phyloP scores from a whole-genome alignment of 2,888 invertebrate species.

The Hydropsyche betteni region DNA sequence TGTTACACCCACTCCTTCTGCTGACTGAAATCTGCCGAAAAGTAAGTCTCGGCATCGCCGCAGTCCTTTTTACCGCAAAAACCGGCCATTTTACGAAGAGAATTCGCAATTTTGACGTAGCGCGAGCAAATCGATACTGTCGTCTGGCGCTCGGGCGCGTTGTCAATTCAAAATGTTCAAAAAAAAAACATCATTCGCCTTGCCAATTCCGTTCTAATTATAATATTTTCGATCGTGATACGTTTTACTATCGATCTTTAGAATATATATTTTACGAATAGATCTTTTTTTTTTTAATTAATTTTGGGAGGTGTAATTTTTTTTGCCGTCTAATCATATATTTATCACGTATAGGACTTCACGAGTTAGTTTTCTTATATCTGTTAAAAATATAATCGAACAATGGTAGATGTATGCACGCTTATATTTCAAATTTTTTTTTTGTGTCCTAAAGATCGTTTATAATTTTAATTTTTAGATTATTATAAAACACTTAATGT shows the following conservation, averaged over 20 bases:
- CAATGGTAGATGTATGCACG: no score
- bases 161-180: slow-evolving; percentile 13
- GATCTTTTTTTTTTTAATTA: no score
- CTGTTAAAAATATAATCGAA: no score
- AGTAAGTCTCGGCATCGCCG: neutral
- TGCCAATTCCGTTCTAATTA: neutral
- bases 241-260: neutral
- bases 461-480: no score
- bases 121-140: slow-evolving; percentile 34
- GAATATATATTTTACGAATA: no score
- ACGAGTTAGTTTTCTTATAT: no score
- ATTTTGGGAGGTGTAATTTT: no score
- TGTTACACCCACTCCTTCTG: neutral
- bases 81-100: slow-evolving; percentile 24
- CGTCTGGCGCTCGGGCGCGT: slow-evolving; percentile 4
- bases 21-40: neutral
- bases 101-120: slow-evolving; percentile 36
- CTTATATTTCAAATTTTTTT: no score
- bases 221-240: neutral
- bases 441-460: no score
- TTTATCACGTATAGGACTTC: no score
- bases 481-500: no score
- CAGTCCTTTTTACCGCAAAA: neutral
- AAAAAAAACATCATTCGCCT: neutral
- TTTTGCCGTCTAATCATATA: no score